A percentile compares a stretch with the other conserved stretches of the same genome.
phyloP scores from a whole-genome alignment of 2,113 vertebrate species.

The Neolamprologus falcicula region DNA sequence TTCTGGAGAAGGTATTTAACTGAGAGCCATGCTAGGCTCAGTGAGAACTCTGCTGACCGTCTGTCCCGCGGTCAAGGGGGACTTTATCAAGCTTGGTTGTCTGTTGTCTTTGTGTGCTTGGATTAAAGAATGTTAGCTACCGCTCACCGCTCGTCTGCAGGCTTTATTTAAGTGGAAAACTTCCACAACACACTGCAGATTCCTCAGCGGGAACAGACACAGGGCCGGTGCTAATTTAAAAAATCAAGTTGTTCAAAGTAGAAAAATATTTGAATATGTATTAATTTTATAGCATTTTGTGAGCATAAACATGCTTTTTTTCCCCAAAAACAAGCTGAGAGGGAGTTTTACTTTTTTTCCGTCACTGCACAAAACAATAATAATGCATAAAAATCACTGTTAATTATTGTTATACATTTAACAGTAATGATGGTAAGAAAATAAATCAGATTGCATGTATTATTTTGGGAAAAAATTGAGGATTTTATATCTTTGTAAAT shows the following conservation, averaged over 20 bases:
- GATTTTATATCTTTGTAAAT: neutral
- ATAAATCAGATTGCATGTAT: neutral
- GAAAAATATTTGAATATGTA: neutral
- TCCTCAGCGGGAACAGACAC: fast-evolving
- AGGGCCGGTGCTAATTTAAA: neutral
- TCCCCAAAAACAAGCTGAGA: fast-evolving
- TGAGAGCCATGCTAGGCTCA: no score
- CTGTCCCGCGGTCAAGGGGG: no score
- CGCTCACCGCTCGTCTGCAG: no score
- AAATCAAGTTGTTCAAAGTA: neutral
- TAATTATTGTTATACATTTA: neutral
- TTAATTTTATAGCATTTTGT: neutral
- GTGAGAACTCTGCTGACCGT: no score
- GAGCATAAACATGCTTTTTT: neutral
- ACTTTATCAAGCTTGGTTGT: fast-evolving
- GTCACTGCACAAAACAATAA: neutral
- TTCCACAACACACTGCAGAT: neutral
- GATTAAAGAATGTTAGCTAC: no score
- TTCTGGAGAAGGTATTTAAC: no score
- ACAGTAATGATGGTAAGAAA: neutral
- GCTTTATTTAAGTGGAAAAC: no score
- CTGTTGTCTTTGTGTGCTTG: no score
- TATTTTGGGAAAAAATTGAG: neutral
- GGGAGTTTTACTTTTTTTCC: fast-evolving
- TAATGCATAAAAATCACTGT: neutral